Percentiles rank a stretch among this genome's conserved stretches.
These are phyloP conservation scores for Antedon mediterranea DNA, from an alignment of 53 echinoderm and acorn worm genomes.

Conservation along the genomic window DNA sequence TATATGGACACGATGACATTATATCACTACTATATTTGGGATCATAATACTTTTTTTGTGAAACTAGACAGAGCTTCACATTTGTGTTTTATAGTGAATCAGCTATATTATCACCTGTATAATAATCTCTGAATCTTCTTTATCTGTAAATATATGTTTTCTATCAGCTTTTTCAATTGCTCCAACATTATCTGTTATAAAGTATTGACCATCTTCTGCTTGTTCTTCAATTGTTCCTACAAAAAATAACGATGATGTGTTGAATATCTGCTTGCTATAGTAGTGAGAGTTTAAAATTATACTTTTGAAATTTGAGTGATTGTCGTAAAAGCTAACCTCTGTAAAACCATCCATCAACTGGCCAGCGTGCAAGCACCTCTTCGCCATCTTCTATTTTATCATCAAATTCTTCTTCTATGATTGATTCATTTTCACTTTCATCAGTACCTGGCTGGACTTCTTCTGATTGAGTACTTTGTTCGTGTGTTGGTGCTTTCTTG, in stretches of 20 bases:
- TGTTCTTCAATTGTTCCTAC: conserved; percentile 60
- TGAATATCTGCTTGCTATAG: background rate
- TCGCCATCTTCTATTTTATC: conserved; percentile 34
- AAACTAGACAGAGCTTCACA: too few relatives aligned
- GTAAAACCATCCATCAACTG: conserved; percentile 83
- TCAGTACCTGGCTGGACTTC: background rate
- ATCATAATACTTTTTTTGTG: too few relatives aligned
- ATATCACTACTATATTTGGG: too few relatives aligned
- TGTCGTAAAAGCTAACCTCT: too few relatives aligned
- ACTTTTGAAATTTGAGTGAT: too few relatives aligned
- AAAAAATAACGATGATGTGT: background rate
- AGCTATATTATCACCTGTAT: conserved; percentile 45
- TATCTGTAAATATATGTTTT: conserved; percentile 56
- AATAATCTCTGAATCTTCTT: conserved; percentile 35
- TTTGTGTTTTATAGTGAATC: too few relatives aligned
- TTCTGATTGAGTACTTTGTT: background rate
- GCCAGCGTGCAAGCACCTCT: conserved; percentile 68
- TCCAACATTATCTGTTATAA: conserved; percentile 53
- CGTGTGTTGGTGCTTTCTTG: background rate
- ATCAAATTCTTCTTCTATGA: conserved; percentile 8
- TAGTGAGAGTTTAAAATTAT: too few relatives aligned
- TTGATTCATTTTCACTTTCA: background rate
- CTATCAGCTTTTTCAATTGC: conserved; percentile 55
- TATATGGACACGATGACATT: too few relatives aligned
- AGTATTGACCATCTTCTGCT: conserved; percentile 57